Percentiles rank a stretch among this genome's conserved stretches.
phyloP scores from a whole-genome alignment of 1,140 invertebrate species.

The Drosophila trapezifrons region DNA sequence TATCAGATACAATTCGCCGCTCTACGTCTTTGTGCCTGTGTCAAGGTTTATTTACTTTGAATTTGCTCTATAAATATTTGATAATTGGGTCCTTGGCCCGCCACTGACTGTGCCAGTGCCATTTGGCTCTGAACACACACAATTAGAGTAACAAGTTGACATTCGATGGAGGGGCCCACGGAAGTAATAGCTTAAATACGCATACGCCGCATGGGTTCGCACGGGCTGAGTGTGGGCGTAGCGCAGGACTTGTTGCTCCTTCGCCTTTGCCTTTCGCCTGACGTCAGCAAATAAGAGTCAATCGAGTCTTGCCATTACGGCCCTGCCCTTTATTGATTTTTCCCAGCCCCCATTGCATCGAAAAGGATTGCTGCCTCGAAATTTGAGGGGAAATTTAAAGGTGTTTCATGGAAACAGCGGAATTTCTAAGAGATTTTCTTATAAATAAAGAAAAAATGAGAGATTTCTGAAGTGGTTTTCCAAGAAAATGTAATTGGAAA shows the following conservation, averaged over 20 bases:
- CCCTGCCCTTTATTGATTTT: conserved; percentile 67
- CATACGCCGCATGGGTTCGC: conserved; percentile 43
- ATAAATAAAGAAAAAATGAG: too few relatives aligned
- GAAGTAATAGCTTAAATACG: conserved; percentile 27
- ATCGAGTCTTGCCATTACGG: conserved; percentile 29
- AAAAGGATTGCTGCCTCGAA: conserved; percentile 6
- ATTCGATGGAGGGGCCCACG: neutral
- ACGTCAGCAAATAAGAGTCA: conserved; percentile 61
- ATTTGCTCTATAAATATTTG: conserved; percentile 68
- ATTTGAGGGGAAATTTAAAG: neutral
- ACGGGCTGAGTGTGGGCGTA: conserved; percentile 12
- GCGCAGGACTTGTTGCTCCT: conserved; percentile 64
- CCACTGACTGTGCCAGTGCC: conserved; percentile 5
- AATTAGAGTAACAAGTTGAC: conserved; percentile 56
- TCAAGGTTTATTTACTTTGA: conserved; percentile 61
- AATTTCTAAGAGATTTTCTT: neutral
- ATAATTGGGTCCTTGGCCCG: conserved; percentile 65
- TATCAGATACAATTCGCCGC: conserved; percentile 35
- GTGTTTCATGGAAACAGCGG: neutral
- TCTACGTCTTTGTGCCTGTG: conserved; percentile 14
- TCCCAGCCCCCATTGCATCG: conserved; percentile 18
- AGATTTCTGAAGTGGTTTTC: too few relatives aligned
- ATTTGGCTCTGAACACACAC: conserved; percentile 40
- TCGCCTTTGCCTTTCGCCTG: conserved; percentile 21
- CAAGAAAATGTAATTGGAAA: neutral